Conservation (phyloP, 2,888 invertebrate genomes). For the Hirtodrosophila trivittata region DNA sequence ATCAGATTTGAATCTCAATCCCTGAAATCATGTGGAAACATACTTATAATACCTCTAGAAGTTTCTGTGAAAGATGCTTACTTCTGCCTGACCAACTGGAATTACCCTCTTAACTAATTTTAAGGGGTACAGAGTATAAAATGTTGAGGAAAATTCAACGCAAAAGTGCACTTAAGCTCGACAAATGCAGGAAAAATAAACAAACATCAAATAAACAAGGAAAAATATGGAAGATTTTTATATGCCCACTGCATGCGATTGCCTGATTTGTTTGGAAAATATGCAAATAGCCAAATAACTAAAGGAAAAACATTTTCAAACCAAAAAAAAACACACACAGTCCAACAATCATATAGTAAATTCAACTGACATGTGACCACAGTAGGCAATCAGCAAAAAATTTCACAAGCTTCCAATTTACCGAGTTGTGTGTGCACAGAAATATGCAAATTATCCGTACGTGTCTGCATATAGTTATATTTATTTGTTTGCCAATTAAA, state of each 20-base stretch:
- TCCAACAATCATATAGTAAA: conserved; percentile 32
- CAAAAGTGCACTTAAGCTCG: conserved; percentile 27
- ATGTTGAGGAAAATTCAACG: conserved; percentile 6
- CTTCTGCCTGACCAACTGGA: no score
- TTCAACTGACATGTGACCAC: conserved; percentile 14
- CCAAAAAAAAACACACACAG: conserved; percentile 2
- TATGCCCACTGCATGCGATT: conserved; percentile 57
- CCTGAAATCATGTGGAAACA: no score
- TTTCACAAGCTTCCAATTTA: conserved; percentile 17
- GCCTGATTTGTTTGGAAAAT: conserved; percentile 51
- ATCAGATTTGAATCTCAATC: no score
- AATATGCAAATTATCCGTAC: conserved; percentile 21
- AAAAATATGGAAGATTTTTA: conserved; percentile 30
- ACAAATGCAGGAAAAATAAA: conserved; percentile 29
- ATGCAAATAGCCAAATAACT: conserved; percentile 57
- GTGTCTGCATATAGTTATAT: conserved; percentile 8
- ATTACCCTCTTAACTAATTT: no score
- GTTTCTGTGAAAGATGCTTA: no score
- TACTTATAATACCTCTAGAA: no score
- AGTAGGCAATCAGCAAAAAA: conserved; percentile 35
- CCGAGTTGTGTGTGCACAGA: conserved; percentile 9
- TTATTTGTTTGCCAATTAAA: conserved; percentile 8
- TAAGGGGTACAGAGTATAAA: no score
- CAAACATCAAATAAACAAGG: conserved; percentile 15
- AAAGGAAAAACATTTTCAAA: conserved; percentile 26